Evolutionary conservation across 2,113 vertebrate species (phyloP).

Genomic region (Poeciliopsis turrubarensis): DNA sequence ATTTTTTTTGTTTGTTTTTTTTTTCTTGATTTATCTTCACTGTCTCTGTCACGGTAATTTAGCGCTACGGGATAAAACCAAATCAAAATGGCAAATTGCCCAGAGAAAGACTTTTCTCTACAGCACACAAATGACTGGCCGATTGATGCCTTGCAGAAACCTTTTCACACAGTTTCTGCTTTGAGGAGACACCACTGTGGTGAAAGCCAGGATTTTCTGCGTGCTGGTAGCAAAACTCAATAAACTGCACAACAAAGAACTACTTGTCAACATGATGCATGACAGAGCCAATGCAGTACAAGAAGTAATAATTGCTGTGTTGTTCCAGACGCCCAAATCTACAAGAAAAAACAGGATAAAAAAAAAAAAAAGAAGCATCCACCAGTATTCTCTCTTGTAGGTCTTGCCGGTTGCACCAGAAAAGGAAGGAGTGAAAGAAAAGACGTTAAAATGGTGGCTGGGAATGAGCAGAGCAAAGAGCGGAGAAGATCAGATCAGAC

Average conservation of each 20-base stretch:
- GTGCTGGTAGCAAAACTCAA: not conserved
- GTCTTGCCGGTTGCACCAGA: not conserved
- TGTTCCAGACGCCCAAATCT: not conserved
- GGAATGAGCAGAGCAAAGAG: not conserved
- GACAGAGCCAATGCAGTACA: not conserved
- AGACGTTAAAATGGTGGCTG: not conserved
- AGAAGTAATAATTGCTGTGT: not conserved
- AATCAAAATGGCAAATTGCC: no score
- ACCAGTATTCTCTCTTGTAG: not conserved
- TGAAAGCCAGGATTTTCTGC: not conserved
- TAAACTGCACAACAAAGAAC: not conserved
- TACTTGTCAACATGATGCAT: not conserved
- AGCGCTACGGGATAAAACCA: no score
- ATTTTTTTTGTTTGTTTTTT: no score
- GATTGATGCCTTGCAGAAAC: no score
- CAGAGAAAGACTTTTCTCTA: no score
- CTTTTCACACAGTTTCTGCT: no score
- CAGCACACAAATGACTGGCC: no score
- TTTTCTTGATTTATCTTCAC: no score
- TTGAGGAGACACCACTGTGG: not conserved
- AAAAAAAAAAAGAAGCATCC: not conserved
- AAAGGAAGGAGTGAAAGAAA: slow-evolving; percentile 12
- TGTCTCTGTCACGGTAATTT: no score
- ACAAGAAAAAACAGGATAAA: not conserved
- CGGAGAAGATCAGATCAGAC: not conserved